These are phyloP conservation scores for Dicrostonyx torquatus DNA, from an alignment of 2,797 vertebrate genomes.

Conservation along the genomic window DNA sequence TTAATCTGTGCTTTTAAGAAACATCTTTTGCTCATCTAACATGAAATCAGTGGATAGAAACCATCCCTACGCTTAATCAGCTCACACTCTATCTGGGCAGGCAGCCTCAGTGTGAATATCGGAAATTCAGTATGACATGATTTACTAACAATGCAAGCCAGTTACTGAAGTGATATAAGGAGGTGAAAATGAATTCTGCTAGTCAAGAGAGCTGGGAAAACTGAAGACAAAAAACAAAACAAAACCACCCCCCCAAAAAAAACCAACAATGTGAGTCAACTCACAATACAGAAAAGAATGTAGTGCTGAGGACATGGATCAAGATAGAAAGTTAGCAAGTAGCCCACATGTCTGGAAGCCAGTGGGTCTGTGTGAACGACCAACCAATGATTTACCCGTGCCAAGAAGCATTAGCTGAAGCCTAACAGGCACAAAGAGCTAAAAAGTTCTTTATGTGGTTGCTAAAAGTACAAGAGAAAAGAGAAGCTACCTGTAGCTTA, in stretches of 20 bases:
- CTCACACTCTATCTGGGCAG: background rate
- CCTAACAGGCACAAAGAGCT: background rate
- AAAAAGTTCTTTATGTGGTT: background rate
- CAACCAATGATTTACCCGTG: background rate
- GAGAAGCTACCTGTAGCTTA: background rate
- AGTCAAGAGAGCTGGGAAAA: conserved; percentile 8
- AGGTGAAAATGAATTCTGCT: conserved; percentile 31
- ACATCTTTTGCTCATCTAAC: background rate
- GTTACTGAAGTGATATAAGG: background rate
- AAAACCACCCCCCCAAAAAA: no score
- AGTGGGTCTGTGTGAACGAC: background rate
- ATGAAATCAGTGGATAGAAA: background rate
- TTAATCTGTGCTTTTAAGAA: background rate
- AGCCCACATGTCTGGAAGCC: background rate
- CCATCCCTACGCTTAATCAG: background rate
- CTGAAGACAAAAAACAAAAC: background rate
- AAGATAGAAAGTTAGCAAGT: background rate
- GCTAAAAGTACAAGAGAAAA: background rate
- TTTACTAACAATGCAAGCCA: background rate
- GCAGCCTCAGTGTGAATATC: background rate
- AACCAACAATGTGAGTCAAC: background rate
- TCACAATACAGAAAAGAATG: background rate
- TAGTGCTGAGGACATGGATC: background rate
- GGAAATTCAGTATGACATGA: background rate
- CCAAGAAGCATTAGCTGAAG: background rate